phyloP scores from a whole-genome alignment of 2,888 invertebrate species.

The Coleophora deauratella region DNA sequence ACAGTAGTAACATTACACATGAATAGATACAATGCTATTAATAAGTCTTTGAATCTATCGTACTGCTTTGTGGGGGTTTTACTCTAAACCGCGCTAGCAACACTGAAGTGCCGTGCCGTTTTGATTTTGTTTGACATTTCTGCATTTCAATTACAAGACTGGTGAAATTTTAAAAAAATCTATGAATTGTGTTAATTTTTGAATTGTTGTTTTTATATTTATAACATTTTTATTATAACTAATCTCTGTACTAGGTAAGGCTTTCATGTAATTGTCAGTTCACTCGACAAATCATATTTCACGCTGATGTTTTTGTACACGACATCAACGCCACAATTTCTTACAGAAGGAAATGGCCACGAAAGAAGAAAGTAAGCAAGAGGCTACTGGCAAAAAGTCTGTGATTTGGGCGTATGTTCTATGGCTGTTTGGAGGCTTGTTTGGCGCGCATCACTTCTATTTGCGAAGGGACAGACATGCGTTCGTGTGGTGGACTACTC shows the following conservation, averaged over 20 bases:
- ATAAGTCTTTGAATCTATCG: no score
- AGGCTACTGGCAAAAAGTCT: conserved; percentile 68
- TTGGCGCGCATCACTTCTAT: conserved; percentile 94
- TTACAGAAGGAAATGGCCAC: conserved; percentile 19
- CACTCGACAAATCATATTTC: no score
- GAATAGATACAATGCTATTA: no score
- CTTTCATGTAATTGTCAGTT: no score
- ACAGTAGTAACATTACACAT: no score
- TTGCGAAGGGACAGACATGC: conserved; percentile 91
- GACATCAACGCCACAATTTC: conserved; percentile 1
- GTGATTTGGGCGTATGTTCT: conserved; percentile 82
- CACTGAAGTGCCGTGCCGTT: no score
- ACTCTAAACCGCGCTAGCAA: no score
- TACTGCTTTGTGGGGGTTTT: no score
- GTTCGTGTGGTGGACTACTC: conserved; percentile 90
- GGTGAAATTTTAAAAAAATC: no score
- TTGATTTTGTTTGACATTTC: no score
- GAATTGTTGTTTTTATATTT: background rate
- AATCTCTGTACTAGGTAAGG: no score
- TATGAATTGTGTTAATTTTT: background rate
- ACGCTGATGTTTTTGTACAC: background rate
- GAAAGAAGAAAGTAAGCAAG: conserved; percentile 23
- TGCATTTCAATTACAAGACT: no score
- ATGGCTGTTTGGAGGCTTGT: conserved; percentile 91
- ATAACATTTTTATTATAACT: background rate